Conservation (phyloP, 2,888 invertebrate genomes). For the Nemurella pictetii region DNA sequence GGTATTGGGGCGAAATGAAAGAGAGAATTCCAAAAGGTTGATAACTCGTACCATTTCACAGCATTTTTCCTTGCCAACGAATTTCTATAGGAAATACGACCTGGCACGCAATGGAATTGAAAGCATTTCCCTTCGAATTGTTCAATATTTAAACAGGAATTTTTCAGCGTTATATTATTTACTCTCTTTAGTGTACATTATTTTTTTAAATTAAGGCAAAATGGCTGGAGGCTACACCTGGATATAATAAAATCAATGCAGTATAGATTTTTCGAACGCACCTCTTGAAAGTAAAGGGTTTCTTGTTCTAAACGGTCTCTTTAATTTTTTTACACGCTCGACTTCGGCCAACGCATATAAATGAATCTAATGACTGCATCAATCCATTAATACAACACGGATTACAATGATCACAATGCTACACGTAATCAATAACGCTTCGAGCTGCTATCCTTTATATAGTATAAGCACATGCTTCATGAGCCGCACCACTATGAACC, state of each 20-base stretch:
- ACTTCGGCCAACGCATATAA: too few relatives aligned
- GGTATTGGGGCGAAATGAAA: too few relatives aligned
- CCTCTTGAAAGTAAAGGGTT: too few relatives aligned
- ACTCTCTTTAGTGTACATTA: background rate
- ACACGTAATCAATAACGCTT: background rate
- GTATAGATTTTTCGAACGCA: too few relatives aligned
- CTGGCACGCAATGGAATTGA: background rate
- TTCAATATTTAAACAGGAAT: background rate
- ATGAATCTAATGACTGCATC: background rate
- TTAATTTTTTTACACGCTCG: too few relatives aligned
- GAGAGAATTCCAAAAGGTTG: too few relatives aligned
- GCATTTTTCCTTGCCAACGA: background rate
- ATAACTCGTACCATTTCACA: too few relatives aligned
- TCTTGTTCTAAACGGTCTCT: too few relatives aligned
- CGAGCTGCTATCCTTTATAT: background rate
- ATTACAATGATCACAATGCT: background rate
- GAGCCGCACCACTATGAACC: background rate
- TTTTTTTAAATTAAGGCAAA: background rate
- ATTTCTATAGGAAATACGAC: background rate
- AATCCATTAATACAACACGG: background rate
- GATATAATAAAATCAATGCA: too few relatives aligned
- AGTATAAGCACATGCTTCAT: background rate
- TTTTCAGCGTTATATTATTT: background rate
- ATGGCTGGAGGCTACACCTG: background rate
- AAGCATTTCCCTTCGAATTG: background rate